Percentiles rank a stretch among this genome's conserved stretches.
These are phyloP conservation scores for Drosophila affinis DNA, from an alignment of 2,888 invertebrate genomes.

Conservation along the genomic window DNA sequence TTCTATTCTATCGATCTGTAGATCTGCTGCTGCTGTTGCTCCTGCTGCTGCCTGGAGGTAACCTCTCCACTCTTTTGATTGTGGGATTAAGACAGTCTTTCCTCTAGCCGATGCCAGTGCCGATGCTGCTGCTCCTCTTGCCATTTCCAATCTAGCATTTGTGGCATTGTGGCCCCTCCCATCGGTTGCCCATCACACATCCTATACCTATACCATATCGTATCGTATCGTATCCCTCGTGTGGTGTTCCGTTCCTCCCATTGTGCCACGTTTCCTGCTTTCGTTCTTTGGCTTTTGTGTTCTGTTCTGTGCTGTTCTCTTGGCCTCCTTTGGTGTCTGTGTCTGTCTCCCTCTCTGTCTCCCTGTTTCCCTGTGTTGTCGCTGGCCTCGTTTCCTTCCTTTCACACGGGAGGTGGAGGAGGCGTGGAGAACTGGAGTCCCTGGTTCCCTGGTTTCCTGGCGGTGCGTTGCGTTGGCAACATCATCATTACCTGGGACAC, in stretches of 20 bases:
- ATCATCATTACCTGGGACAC: conserved; percentile 71
- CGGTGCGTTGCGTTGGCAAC: conserved; percentile 51
- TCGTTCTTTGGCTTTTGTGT: conserved; percentile 26
- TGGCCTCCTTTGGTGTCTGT: conserved; percentile 27
- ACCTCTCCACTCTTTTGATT: conserved; percentile 60
- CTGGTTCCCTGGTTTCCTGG: conserved; percentile 1
- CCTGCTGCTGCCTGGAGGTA: conserved; percentile 6
- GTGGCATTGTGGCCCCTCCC: background rate
- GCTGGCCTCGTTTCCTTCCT: conserved; percentile 66
- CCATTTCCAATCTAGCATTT: conserved; percentile 24
- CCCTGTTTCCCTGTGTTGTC: conserved; percentile 21
- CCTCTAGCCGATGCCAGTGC: conserved; percentile 14
- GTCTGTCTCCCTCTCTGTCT: conserved; percentile 4
- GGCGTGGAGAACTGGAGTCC: conserved; percentile 22
- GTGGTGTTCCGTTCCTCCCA: conserved; percentile 55
- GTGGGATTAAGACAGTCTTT: conserved; percentile 67
- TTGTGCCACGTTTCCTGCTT: conserved; percentile 74
- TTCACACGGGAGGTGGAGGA: conserved; percentile 64
- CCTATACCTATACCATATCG: conserved; percentile 8
- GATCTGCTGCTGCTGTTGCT: conserved; percentile 21
- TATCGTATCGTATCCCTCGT: conserved; percentile 34
- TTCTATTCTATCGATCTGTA: conserved; percentile 2
- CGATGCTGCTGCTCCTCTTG: conserved; percentile 13
- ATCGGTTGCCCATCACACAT: background rate
- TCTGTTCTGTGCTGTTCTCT: conserved; percentile 56